Percentiles rank a stretch among this genome's conserved stretches.
Conservation (phyloP, 2,888 invertebrate species). For the Acronicta alni region DNA sequence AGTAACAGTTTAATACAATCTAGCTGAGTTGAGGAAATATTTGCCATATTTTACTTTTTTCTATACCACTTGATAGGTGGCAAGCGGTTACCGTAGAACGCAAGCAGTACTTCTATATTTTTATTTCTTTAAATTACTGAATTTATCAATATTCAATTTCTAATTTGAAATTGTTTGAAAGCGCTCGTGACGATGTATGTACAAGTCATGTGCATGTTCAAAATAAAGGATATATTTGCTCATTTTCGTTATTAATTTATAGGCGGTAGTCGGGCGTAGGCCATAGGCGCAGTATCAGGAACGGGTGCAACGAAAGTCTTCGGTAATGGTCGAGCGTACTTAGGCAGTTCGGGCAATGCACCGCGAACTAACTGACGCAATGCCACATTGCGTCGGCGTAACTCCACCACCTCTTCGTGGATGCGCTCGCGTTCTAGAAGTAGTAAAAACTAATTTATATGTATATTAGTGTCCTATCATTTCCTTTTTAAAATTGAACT, state of each 20-base stretch:
- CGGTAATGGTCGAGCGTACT: constrained; percentile 61
- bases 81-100: no score
- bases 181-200: no score
- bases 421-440: constrained; percentile 90
- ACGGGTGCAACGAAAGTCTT: constrained; percentile 66
- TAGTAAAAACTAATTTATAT: not conserved
- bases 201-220: not conserved
- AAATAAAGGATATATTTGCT: not conserved
- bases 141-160: no score
- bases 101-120: no score
- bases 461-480: no score
- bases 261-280: constrained; percentile 72
- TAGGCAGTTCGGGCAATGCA: constrained; percentile 82
- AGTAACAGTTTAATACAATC: no score
- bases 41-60: no score
- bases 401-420: constrained; percentile 90
- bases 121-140: no score
- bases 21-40: no score
- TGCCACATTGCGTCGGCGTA: constrained; percentile 92
- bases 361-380: constrained; percentile 91
- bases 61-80: no score
- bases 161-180: no score
- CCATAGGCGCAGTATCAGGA: constrained; percentile 63
- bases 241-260: constrained; percentile 50
- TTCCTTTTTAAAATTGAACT: no score